Evolutionary conservation across 1,140 invertebrate species (phyloP), one percentile per base, ranked within the genome.

Genomic region (Aphis gossypii): DNA sequence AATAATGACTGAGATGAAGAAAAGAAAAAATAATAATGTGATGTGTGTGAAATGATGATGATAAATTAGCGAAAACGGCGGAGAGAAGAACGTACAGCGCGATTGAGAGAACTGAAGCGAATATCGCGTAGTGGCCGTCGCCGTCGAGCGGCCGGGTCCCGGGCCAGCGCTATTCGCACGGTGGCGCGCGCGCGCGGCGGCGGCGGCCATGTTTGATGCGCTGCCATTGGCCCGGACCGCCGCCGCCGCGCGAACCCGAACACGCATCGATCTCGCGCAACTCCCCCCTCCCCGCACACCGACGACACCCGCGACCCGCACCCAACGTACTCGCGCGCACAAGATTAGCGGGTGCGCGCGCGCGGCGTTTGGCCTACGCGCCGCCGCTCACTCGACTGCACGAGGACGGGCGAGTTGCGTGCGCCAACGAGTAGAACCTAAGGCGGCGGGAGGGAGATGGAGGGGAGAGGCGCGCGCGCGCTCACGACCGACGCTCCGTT

Each of bases 121-220:
- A 93, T 86, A 86, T 86, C 48, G 92, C 60, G 11, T 46, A 23
- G 60, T 76, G 9, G 60, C 18, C 21, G 25, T 46, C 56, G 60
- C 30, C 23, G 92, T 35, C 48, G 92, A 83, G 14, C 90, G 82
- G 41, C 48, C n/a, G 68, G 44, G 44, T 20, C 21, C n/a, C 90
- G 76, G 68, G 48, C 38, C 3, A 56, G 92, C 68, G 44, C 41
- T 91, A 83, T 92, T 82, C 60, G 90, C 91, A 48, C 91, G 76
- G 30, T n/a, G 14, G n/a, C 60, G 89, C 89, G 89, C 90, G 60
- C 60, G 60, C 60, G 56, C 54, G 51, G 54, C 38, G 41, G 35
- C 56, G 54, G 35, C 92, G 46, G 92, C 92, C 92, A 93, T 93
- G 76, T 93, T 93, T 93, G 92, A 84, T 93, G 38, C 76, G 92